Conservation (phyloP, 2,113 vertebrate species). For the Oryctolagus cuniculus region DNA sequence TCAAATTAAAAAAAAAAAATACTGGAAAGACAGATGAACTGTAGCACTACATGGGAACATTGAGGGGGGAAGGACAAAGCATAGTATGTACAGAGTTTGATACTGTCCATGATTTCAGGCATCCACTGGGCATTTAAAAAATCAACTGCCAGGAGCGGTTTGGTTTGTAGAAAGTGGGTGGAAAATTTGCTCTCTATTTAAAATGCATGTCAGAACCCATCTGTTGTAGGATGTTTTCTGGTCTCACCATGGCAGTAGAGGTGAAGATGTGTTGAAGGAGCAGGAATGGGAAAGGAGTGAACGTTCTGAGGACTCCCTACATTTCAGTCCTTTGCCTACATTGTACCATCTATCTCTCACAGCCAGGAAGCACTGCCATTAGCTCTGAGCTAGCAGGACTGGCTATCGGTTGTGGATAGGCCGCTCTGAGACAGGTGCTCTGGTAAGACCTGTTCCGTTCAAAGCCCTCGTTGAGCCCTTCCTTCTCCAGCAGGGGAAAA, state of each 20-base stretch:
- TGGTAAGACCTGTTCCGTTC: background rate
- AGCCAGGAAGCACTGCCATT: background rate
- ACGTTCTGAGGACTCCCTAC: background rate
- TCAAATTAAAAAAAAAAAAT: too few species aligned
- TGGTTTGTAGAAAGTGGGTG: background rate
- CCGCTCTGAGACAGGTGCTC: background rate
- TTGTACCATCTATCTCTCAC: background rate
- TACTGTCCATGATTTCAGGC: background rate
- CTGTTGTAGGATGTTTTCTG: background rate
- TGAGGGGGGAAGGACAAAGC: background rate
- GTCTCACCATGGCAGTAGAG: background rate
- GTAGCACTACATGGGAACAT: background rate
- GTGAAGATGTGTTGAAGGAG: background rate
- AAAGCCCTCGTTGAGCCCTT: background rate
- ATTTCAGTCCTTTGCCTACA: background rate
- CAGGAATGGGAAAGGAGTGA: background rate
- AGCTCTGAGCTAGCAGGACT: background rate
- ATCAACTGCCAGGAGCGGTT: background rate
- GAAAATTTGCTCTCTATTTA: slow-evolving; percentile 18
- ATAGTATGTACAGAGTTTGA: background rate
- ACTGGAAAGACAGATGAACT: background rate
- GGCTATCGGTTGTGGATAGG: background rate
- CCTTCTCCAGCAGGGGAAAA: background rate
- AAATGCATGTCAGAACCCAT: background rate
- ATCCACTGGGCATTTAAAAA: background rate